Evolutionary conservation across 2,888 invertebrate genomes (phyloP).

Genomic region (Dryadula phaetusa): DNA sequence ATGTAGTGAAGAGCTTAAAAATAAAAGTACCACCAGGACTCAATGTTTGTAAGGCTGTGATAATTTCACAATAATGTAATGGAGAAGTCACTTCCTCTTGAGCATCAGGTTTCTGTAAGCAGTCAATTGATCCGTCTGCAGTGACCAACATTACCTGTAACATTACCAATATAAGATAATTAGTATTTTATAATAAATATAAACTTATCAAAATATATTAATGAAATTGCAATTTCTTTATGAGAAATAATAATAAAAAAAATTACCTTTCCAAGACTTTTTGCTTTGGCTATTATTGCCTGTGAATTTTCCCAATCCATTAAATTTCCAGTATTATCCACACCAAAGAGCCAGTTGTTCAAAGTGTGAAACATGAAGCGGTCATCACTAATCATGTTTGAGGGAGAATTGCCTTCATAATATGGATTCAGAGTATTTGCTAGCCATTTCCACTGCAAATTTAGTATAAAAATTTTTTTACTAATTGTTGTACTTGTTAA

Average conservation of each 20-base stretch:
- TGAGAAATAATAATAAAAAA: slow-evolving; percentile 32
- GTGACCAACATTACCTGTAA: slow-evolving; percentile 88
- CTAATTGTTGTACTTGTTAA: too few species aligned
- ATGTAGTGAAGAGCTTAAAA: slow-evolving; percentile 95
- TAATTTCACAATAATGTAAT: slow-evolving; percentile 93
- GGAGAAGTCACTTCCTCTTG: slow-evolving; percentile 92
- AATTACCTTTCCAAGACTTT: slow-evolving; percentile 76
- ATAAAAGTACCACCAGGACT: slow-evolving; percentile 90
- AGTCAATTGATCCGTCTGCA: slow-evolving; percentile 97
- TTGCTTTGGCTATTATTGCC: slow-evolving; percentile 81
- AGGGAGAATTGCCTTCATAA: slow-evolving; percentile 92
- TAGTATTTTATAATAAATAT: too few species aligned
- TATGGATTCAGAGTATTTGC: slow-evolving; percentile 96
- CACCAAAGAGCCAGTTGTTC: slow-evolving; percentile 93
- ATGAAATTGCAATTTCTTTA: too few species aligned
- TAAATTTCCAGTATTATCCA: slow-evolving; percentile 93
- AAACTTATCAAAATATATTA: too few species aligned
- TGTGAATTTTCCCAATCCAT: slow-evolving; percentile 88
- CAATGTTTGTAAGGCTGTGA: slow-evolving; percentile 90
- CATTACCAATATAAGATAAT: too few species aligned
- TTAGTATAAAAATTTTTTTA: not conserved
- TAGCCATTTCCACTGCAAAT: slow-evolving; percentile 91
- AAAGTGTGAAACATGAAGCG: slow-evolving; percentile 91
- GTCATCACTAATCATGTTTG: slow-evolving; percentile 92
- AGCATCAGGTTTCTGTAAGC: slow-evolving; percentile 92